phyloP scores from a whole-genome alignment of 2,797 vertebrate genomes.

The Enteromius thamalakanensis region DNA sequence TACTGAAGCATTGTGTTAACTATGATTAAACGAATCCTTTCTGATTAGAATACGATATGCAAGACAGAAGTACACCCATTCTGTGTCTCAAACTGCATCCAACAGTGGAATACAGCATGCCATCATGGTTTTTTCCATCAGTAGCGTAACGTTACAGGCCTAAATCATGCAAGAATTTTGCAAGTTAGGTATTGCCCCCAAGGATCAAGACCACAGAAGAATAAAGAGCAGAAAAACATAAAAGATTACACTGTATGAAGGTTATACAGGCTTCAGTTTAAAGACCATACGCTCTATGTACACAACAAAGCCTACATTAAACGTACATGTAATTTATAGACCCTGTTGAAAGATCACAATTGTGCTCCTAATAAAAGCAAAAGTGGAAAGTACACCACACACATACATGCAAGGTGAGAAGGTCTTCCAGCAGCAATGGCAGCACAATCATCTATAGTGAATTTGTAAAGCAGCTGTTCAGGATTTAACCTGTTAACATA shows the following conservation, averaged over 20 bases:
- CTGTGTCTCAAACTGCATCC: constrained; percentile 21
- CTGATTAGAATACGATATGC: not conserved
- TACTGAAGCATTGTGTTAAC: not conserved
- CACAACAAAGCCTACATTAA: constrained; percentile 1
- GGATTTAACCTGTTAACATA: constrained; percentile 25
- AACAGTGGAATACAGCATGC: constrained; percentile 47
- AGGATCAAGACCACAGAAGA: constrained; percentile 25
- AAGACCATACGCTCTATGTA: not conserved
- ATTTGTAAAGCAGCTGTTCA: not conserved
- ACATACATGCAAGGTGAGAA: constrained; percentile 5
- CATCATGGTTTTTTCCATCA: constrained; percentile 59
- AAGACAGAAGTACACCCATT: not conserved
- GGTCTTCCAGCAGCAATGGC: not conserved
- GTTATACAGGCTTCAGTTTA: not conserved
- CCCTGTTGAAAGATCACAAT: not conserved
- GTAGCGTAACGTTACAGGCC: constrained; percentile 38
- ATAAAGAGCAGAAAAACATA: not conserved
- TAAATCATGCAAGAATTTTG: constrained; percentile 48
- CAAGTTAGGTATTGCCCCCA: constrained; percentile 44
- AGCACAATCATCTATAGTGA: not conserved
- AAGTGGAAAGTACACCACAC: constrained; percentile 11
- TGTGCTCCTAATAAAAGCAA: not conserved
- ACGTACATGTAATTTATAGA: not conserved
- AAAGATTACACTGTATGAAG: not conserved
- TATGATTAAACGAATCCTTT: not conserved